Evolutionary conservation across 2,888 invertebrate genomes (phyloP).

Genomic region (Agapostemon virescens): DNA sequence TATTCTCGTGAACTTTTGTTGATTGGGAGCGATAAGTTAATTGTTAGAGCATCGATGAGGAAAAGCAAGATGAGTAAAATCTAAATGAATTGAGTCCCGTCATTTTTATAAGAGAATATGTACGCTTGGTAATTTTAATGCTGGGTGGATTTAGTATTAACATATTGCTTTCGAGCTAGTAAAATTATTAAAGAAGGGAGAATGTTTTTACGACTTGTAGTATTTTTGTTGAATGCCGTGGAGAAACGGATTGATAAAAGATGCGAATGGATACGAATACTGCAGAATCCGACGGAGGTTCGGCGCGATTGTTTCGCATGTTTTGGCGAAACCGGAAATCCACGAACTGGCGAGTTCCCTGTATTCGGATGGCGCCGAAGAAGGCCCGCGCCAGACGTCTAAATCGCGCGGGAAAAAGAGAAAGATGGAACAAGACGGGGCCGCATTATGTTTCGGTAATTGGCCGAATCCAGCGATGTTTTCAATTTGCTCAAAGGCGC

Average conservation of each 20-base stretch:
- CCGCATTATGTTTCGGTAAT: constrained; percentile 80
- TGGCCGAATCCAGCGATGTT: constrained; percentile 80
- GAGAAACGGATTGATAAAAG: too few species aligned
- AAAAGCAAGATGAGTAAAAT: too few species aligned
- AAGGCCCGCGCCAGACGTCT: constrained; percentile 46
- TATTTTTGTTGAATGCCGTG: too few species aligned
- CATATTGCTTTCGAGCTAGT: background rate
- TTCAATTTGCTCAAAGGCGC: constrained; percentile 76
- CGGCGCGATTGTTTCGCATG: background rate
- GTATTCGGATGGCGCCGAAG: constrained; percentile 75
- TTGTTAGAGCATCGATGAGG: too few species aligned
- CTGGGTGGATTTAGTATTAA: background rate
- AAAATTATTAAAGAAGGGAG: background rate
- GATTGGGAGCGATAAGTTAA: too few species aligned
- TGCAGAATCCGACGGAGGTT: background rate
- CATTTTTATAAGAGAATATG: too few species aligned
- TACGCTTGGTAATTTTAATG: too few species aligned
- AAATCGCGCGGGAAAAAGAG: constrained; percentile 45
- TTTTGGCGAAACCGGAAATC: constrained; percentile 71
- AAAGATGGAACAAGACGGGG: constrained; percentile 49
- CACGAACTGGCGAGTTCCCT: constrained; percentile 72
- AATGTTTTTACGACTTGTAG: too few species aligned
- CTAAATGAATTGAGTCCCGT: too few species aligned
- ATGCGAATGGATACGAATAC: background rate
- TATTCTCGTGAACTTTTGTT: too few species aligned